These are phyloP conservation scores for Amphipyra berbera DNA, from an alignment of 2,888 invertebrate genomes.

Conservation along the genomic window DNA sequence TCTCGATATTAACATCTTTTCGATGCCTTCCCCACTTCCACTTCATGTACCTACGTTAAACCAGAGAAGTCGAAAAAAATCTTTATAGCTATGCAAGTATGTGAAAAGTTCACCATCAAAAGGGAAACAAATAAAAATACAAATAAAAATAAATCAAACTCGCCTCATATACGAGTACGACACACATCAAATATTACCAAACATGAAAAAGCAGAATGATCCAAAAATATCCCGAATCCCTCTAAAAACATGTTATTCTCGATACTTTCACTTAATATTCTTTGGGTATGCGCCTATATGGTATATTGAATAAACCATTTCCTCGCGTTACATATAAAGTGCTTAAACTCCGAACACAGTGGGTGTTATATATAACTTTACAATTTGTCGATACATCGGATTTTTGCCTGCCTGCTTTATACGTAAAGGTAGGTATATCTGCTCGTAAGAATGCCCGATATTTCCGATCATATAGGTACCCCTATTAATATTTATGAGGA, in stretches of 20 bases:
- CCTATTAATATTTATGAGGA: slow-evolving; percentile 48
- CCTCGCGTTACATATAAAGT: slow-evolving; percentile 15
- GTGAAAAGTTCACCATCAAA: too few species aligned
- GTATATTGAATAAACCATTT: slow-evolving; percentile 43
- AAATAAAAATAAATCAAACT: too few species aligned
- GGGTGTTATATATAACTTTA: slow-evolving; percentile 10
- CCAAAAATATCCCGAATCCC: neutral
- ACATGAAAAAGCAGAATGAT: neutral
- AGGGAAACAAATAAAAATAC: too few species aligned
- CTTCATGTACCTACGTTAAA: too few species aligned
- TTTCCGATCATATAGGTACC: slow-evolving; percentile 24
- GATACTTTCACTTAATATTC: slow-evolving; percentile 40
- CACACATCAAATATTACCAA: neutral
- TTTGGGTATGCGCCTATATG: slow-evolving; percentile 3
- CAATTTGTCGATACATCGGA: slow-evolving; percentile 33
- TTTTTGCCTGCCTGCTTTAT: slow-evolving; percentile 5
- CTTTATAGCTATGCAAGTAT: too few species aligned
- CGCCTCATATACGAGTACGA: too few species aligned
- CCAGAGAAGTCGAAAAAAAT: too few species aligned
- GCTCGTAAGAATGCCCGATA: slow-evolving; percentile 33
- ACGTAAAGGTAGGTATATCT: slow-evolving; percentile 10
- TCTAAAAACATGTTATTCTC: slow-evolving; percentile 13
- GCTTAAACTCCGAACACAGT: slow-evolving; percentile 17
- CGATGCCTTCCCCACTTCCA: too few species aligned
- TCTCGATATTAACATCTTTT: too few species aligned